Evolutionary conservation across 2,797 vertebrate genomes (phyloP), one percentile per base, ranked within the genome.

Genomic region (Aeoliscus strigatus): DNA sequence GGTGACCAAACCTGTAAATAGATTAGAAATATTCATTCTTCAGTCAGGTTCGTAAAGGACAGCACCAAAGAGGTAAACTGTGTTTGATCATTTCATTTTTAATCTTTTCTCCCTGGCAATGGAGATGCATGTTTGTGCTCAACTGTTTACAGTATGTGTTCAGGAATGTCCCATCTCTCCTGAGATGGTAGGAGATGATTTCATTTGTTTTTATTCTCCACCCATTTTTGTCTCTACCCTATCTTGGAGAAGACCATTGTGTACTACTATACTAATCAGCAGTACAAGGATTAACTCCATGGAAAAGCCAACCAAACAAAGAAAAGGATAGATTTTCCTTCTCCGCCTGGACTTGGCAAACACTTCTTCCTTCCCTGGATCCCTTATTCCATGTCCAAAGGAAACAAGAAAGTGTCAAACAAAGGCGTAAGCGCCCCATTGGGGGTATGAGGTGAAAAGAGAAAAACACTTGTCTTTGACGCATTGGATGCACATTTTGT

Each of bases 381-480:
- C 51, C 63, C 61, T 56, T 36, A 7, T 73, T 79, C 52, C 73
- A 58, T 66, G 76, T 81, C 75, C 54, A 60, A 60, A 72, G 26
- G 63, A 78, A 64, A 68, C 56, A 23, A 75, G 66, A 78, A 69
- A 77, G 65, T 16, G 66, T 60, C 74, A 63, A 86, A 86, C 80
- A 86, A 88, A 82, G 64, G 43, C 57, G 39, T 68, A 70, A 77
- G 58, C 57, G 69, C 80, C 72, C 79, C 72, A 80, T 84, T 82
- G 82, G 83, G 79, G 80, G 80, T 79, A 85, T 86, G 82, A 83
- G 64, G 68, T 67, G 55, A 60, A 70, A 70, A 76, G 64, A 79
- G 67, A 82, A 82, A 82, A 53, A 39, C 62, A 75, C 58, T 80
- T 73, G 70, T 84, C 44, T 83, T 79, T 70, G 66, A 77, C 68